Percentiles rank a stretch among this genome's conserved stretches.
phyloP scores from a whole-genome alignment of 2,888 invertebrate genomes.

The Furcula furcula region DNA sequence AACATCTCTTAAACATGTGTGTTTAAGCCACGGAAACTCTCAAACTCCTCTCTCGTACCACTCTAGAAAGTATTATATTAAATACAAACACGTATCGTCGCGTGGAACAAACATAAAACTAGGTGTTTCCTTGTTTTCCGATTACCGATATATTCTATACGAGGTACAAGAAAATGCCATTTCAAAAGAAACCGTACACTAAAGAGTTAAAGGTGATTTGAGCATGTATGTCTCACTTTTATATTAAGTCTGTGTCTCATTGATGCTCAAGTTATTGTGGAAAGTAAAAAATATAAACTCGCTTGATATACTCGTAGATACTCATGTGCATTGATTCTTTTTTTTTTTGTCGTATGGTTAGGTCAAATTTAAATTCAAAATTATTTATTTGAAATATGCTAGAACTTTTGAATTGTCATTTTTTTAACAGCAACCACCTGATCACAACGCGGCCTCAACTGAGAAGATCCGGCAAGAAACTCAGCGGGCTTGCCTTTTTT shows the following conservation, averaged over 20 bases:
- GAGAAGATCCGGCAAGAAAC: too few species aligned
- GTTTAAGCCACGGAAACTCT: slow-evolving; percentile 5
- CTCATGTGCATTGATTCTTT: too few species aligned
- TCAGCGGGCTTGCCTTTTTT: too few species aligned
- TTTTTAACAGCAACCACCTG: too few species aligned
- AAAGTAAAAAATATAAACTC: slow-evolving; percentile 3
- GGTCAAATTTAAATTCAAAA: too few species aligned
- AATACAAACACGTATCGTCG: slow-evolving; percentile 21
- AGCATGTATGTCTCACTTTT: too few species aligned
- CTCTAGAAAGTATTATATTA: slow-evolving; percentile 24
- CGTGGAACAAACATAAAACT: slow-evolving; percentile 22
- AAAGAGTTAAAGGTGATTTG: background rate
- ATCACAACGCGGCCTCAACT: too few species aligned
- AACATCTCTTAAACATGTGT: too few species aligned
- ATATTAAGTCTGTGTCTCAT: background rate
- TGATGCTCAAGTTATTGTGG: background rate
- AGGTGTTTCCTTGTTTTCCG: slow-evolving; percentile 21
- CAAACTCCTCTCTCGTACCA: background rate
- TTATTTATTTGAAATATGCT: too few species aligned
- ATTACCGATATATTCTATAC: slow-evolving; percentile 7
- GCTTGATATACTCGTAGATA: too few species aligned
- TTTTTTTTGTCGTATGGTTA: too few species aligned
- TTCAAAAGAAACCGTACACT: background rate
- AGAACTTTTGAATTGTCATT: too few species aligned
- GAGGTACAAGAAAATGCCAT: background rate